A percentile compares a stretch with the other conserved stretches of the same genome.
phyloP scores from a whole-genome alignment of 2,113 vertebrate genomes.

The Silurus meridionalis region DNA sequence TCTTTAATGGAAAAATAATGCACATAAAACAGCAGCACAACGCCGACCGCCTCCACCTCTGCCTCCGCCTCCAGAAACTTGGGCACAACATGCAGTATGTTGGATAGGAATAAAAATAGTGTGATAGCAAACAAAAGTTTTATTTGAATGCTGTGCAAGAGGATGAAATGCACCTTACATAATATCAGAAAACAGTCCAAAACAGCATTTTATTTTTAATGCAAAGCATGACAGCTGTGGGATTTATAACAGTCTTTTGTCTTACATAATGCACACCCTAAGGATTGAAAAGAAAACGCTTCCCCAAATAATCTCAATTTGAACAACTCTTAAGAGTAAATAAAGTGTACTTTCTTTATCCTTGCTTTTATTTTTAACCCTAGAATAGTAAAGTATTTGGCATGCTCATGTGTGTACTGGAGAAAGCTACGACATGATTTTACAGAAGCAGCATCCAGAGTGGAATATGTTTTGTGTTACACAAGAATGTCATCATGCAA shows the following conservation, averaged over 20 bases:
- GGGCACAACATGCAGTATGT: constrained; percentile 2
- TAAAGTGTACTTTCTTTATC: background rate
- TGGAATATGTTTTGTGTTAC: constrained; percentile 21
- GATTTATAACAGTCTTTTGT: constrained; percentile 29
- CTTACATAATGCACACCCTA: constrained; percentile 11
- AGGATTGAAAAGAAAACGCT: background rate
- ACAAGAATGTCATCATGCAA: constrained; percentile 35
- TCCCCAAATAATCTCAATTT: constrained; percentile 8
- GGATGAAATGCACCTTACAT: constrained; percentile 25
- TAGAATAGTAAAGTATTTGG: constrained; percentile 1
- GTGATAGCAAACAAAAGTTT: constrained; percentile 24
- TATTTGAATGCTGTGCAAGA: background rate
- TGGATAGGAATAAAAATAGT: constrained; percentile 27
- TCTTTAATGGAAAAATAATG: constrained; percentile 39
- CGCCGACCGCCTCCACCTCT: background rate
- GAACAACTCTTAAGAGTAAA: constrained; percentile 23
- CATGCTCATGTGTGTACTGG: background rate
- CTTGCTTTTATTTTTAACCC: constrained; percentile 13
- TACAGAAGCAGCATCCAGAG: constrained; percentile 12
- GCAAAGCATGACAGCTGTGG: constrained; percentile 27
- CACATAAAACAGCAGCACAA: constrained; percentile 5
- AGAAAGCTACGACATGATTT: constrained; percentile 7
- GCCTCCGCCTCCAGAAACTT: constrained; percentile 26
- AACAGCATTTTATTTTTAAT: constrained; percentile 28
- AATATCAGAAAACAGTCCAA: background rate